These are phyloP conservation scores for Datnioides undecimradiatus DNA, from an alignment of 2,113 vertebrate genomes.

Conservation along the genomic window DNA sequence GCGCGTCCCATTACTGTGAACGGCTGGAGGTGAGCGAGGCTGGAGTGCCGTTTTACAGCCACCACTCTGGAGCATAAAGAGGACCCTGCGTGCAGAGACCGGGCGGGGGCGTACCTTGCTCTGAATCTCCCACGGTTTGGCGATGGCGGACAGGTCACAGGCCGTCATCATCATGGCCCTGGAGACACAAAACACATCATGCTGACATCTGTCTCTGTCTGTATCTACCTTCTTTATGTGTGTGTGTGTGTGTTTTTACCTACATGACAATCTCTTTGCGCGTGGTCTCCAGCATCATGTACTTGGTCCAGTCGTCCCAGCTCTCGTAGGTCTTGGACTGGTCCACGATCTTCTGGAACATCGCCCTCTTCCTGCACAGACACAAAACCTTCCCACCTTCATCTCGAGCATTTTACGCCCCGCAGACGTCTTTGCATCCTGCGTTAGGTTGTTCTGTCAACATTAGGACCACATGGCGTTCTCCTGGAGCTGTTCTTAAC, in stretches of 20 bases:
- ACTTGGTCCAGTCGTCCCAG: constrained; percentile 85
- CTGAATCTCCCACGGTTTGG: constrained; percentile 88
- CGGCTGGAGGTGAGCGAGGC: background rate
- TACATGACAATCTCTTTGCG: constrained; percentile 88
- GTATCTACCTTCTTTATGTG: background rate
- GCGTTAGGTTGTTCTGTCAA: too few species aligned
- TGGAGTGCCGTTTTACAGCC: background rate
- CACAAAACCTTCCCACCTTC: too few species aligned
- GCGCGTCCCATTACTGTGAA: constrained; percentile 19
- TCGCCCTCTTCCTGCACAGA: constrained; percentile 83
- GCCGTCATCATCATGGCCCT: constrained; percentile 92
- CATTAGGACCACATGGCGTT: too few species aligned
- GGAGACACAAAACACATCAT: constrained; percentile 4
- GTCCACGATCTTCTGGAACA: constrained; percentile 90
- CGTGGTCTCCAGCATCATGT: constrained; percentile 87
- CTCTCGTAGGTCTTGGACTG: constrained; percentile 86
- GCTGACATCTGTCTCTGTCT: background rate
- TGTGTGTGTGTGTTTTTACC: constrained; percentile 5
- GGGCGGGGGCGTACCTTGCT: constrained; percentile 86
- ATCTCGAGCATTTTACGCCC: too few species aligned
- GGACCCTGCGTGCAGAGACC: background rate
- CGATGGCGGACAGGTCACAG: too few species aligned
- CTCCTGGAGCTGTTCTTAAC: too few species aligned
- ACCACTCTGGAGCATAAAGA: too few species aligned
- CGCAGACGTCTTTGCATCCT: background rate